These are phyloP conservation scores for Campylomormyrus tamandua DNA, from an alignment of 2,113 vertebrate genomes.

Conservation along the genomic window DNA sequence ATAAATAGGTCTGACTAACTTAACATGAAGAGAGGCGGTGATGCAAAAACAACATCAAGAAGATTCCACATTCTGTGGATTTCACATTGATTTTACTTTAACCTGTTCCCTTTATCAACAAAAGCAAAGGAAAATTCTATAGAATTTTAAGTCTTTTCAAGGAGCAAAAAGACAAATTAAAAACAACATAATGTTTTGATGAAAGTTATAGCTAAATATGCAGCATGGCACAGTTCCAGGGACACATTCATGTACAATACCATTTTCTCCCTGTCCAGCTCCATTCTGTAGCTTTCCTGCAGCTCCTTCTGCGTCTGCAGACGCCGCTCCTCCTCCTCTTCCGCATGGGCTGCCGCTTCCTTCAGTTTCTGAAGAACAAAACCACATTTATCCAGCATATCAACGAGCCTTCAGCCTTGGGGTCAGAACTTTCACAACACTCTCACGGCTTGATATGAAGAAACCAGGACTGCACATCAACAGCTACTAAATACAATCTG, in stretches of 20 bases:
- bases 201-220: not conserved
- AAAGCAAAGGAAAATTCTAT: not conserved
- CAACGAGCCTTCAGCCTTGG: not conserved
- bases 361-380: slow-evolving; percentile 72
- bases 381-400: slow-evolving; percentile 11
- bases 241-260: slow-evolving; percentile 46
- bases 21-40: not conserved
- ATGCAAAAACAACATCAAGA: not conserved
- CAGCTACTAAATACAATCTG: not conserved
- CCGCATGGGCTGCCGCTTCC: slow-evolving; percentile 75
- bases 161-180: not conserved
- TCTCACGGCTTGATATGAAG: not conserved
- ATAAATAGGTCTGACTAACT: not conserved
- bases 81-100: not conserved
- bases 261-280: slow-evolving; percentile 87
- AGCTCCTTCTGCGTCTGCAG: slow-evolving; percentile 86
- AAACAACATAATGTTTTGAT: not conserved
- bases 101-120: not conserved
- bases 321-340: slow-evolving; percentile 77
- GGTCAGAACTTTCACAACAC: not conserved
- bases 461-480: not conserved
- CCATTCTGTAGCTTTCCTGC: slow-evolving; percentile 79
- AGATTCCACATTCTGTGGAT: not conserved
- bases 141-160: not conserved
- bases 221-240: not conserved